A percentile compares a stretch with the other conserved stretches of the same genome.
Conservation (phyloP, 2,797 vertebrate genomes). For the Acropternis orthonyx region DNA sequence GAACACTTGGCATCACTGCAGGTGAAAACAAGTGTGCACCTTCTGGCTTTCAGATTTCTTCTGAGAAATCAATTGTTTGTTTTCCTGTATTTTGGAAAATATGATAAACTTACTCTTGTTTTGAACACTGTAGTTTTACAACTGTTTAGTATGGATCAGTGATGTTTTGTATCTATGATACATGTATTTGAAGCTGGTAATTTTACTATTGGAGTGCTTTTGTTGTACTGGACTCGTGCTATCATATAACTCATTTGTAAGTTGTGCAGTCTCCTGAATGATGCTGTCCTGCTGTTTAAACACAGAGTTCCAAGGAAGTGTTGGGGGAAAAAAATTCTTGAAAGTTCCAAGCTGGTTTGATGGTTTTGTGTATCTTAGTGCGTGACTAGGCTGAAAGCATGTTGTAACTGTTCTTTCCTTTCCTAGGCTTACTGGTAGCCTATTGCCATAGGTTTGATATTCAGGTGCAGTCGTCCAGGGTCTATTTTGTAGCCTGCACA, state of each 20-base stretch:
- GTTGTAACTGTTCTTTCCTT: neutral
- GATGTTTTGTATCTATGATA: neutral
- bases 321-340: neutral
- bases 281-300: neutral
- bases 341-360: neutral
- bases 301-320: neutral
- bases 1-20: neutral
- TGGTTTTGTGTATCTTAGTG: neutral
- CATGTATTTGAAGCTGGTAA: neutral
- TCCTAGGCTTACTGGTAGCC: conserved; percentile 88
- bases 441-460: conserved; percentile 98
- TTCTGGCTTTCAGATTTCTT: neutral
- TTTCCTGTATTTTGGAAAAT: neutral
- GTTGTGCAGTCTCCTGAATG: neutral
- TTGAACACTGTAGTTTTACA: neutral
- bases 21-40: neutral
- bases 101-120: neutral
- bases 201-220: neutral
- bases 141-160: neutral
- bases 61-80: neutral
- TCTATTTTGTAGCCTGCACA: conserved; percentile 95
- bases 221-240: neutral
- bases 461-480: conserved; percentile 89
- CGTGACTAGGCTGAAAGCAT: neutral
- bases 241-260: neutral